Base-by-base conservation (phyloP, 2,888 invertebrate genomes). In the Limnephilus rhombicus region DNA sequence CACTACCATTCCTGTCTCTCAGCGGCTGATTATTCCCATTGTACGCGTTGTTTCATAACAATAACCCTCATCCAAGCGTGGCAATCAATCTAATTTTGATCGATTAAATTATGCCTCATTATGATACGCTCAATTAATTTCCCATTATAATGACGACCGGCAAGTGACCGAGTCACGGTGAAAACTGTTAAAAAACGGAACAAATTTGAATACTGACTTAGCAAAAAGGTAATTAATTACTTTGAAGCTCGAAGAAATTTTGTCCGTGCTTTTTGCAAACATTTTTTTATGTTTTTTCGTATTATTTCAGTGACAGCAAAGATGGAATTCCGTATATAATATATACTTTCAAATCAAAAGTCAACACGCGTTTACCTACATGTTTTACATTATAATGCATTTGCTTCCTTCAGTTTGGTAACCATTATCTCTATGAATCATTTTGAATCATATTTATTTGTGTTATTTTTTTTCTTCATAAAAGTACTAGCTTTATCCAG, bases 1-100 rank as follows among this genome's bases (percentile, higher is more conserved):
- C 37, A 24, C 37, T n/a, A 13, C 45, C 45, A 45, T 49, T 86
- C 49, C 31, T 34, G 37, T 68, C 86, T 41, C 29, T n/a, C n/a
- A 45, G 41, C 49, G n/a, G 29, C 37, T 29, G 24, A 86, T 45
- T n/a, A 86, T 29, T 24, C 49, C 49, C n/a, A 86, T 86, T 45
- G 49, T 45, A 45, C 49, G 45, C 86, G 49, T 29, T 86, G 86
- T 86, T 86, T 86, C 86, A 18, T n/a, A 86, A 86, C 86, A 86
- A 86, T 86, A 83, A 13, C 86, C 86, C 29, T 24, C 45, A 86
- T 34, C 45, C 86, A 86, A 15, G n/a, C 86, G 83, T n/a, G 41
- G 24, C 86, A 86, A 86, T 86, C 86, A 45, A 86, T 45, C 49
- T 45, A 29, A 49, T n/a, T 29, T n/a, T 49, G 45, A 41, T 24